Conservation (phyloP, 2,113 vertebrate species). For the Mixornis gularis region DNA sequence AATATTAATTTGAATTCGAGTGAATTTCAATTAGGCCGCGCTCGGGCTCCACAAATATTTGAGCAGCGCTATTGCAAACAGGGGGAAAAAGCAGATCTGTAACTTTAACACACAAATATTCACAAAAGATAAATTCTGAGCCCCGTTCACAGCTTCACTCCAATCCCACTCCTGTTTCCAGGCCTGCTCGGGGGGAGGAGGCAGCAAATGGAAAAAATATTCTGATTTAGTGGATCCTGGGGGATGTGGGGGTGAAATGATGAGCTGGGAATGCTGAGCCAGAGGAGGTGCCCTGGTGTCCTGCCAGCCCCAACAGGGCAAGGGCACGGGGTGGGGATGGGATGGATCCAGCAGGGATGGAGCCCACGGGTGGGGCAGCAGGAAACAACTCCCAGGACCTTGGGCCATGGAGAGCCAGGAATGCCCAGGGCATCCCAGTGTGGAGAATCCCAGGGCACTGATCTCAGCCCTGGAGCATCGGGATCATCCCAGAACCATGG, state of each 20-base stretch:
- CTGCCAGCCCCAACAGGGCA: not conserved
- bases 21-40: slow-evolving; percentile 51
- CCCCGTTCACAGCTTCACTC: not conserved
- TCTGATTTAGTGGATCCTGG: not conserved
- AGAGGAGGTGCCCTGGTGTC: fast-evolving
- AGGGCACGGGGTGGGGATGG: not conserved
- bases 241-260: not conserved
- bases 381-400: fast-evolving
- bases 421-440: not conserved
- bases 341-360: not conserved
- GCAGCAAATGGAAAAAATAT: not conserved
- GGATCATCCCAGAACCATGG: not conserved
- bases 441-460: not conserved
- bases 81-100: slow-evolving; percentile 22
- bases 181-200: not conserved
- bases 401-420: not conserved
- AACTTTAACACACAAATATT: slow-evolving; percentile 43
- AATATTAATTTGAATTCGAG: slow-evolving; percentile 50
- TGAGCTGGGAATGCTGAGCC: not conserved
- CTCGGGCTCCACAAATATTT: slow-evolving; percentile 57
- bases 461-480: not conserved
- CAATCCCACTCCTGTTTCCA: not conserved
- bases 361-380: not conserved
- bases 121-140: slow-evolving; percentile 10
- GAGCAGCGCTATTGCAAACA: slow-evolving; percentile 34